phyloP scores from a whole-genome alignment of 2,888 invertebrate genomes.

The Drosophila testacea region DNA sequence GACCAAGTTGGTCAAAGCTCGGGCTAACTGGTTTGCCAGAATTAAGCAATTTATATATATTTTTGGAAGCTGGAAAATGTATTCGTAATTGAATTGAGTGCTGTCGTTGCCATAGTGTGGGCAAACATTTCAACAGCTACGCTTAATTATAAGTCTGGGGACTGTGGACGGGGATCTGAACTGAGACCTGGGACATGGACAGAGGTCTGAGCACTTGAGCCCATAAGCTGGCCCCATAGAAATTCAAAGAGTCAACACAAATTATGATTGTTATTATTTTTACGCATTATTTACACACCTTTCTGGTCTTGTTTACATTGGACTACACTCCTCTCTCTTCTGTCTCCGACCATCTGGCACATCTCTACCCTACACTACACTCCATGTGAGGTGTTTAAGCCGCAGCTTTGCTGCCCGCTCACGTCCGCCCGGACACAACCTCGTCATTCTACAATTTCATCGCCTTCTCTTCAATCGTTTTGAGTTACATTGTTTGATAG shows the following conservation, averaged over 20 bases:
- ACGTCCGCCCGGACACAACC: constrained; percentile 57
- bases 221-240: constrained; percentile 46
- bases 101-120: constrained; percentile 48
- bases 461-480: constrained; percentile 61
- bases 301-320: constrained; percentile 72
- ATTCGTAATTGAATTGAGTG: constrained; percentile 57
- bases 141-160: constrained; percentile 69
- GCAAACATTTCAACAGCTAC: constrained; percentile 73
- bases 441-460: constrained; percentile 73
- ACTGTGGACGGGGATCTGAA: background rate
- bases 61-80: constrained; percentile 48
- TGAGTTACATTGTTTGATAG: constrained; percentile 53
- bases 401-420: constrained; percentile 64
- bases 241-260: constrained; percentile 73
- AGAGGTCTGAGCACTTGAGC: constrained; percentile 40
- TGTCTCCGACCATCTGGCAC: constrained; percentile 12
- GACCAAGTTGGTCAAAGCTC: constrained; percentile 39
- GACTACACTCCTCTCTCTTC: constrained; percentile 11
- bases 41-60: constrained; percentile 58
- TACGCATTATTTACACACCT: constrained; percentile 80
- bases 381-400: constrained; percentile 58
- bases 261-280: constrained; percentile 77
- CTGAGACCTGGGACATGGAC: background rate
- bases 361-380: constrained; percentile 24
- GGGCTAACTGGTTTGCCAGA: constrained; percentile 49